These are phyloP conservation scores for Scolopax rusticola DNA, from an alignment of 2,797 vertebrate genomes.

Conservation along the genomic window DNA sequence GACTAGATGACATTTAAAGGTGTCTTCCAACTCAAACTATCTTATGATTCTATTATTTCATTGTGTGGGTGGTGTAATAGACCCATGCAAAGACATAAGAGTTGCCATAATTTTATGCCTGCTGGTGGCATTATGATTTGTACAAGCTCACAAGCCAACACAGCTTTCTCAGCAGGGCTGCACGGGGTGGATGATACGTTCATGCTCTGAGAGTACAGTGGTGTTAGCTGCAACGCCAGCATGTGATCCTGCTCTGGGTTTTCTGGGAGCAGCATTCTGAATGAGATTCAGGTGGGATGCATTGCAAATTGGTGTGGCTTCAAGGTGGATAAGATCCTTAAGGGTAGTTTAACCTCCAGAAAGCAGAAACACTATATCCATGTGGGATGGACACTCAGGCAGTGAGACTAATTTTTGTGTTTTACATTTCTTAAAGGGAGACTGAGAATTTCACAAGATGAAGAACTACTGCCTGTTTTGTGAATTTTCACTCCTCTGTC, in stretches of 20 bases:
- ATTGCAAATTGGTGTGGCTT: neutral
- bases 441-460: neutral
- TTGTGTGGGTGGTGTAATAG: neutral
- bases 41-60: neutral
- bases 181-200: accelerated
- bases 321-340: neutral
- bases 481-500: neutral
- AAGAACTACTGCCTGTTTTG: neutral
- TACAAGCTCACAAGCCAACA: neutral
- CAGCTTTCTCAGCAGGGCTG: neutral
- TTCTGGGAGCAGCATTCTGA: neutral
- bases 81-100: accelerated
- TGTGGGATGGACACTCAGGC: neutral
- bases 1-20: neutral
- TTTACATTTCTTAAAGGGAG: neutral
- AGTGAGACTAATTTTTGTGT: neutral
- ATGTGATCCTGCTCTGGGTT: neutral
- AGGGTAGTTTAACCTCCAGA: neutral
- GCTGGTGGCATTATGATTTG: neutral
- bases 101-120: neutral
- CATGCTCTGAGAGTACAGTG: accelerated
- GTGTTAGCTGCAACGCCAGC: accelerated
- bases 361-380: neutral
- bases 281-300: neutral
- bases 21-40: neutral